Evolutionary conservation across 1,140 invertebrate species (phyloP), one percentile per base, ranked within the genome.

Genomic region (Spodoptera frugiperda): DNA sequence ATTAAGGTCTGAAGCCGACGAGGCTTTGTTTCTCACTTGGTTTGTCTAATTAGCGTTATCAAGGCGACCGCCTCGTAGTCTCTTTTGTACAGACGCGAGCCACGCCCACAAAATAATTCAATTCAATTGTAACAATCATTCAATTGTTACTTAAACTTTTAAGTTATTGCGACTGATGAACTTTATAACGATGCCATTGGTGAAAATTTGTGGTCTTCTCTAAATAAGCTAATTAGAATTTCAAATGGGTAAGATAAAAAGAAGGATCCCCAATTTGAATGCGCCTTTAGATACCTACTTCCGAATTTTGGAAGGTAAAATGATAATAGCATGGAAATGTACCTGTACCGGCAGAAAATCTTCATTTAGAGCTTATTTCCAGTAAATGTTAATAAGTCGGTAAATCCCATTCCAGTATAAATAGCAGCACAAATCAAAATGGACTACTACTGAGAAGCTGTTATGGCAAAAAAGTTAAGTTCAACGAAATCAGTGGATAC

Each of bases 1-100:
- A 79, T 79, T 77, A 77, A 72, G 39, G 65, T 44, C 65, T 78
- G 59, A 46, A 67, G 54, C 51, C 51, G 25, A 44, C 10, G 49
- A 55, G 65, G 75, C 77, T 82, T 82, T 84, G 82, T 82, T 82
- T 78, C 54, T 68, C 54, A 70, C 75, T 81, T 68, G 68, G 77
- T 81, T 78, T 68, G 74, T 82, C 78, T 82, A 82, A 84, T 84
- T 82, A 81, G 72, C 78, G 72, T 80, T 80, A 84, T 84, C 83
- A 79, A 81, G 55, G 44, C 21, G 53, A 55, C 71, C 55, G 11
- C 33, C 33, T 39, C 33, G 68, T n/a, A 70, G 57, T 14, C 65
- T 68, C 63, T 63, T 74, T 77, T 74, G 73, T 78, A 63, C 75
- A 63, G 21, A 46, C 44, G 21, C 79, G 67, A 46, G 17, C 48